phyloP scores from a whole-genome alignment of 1,140 invertebrate species.

The Metopolophium dirhodum region DNA sequence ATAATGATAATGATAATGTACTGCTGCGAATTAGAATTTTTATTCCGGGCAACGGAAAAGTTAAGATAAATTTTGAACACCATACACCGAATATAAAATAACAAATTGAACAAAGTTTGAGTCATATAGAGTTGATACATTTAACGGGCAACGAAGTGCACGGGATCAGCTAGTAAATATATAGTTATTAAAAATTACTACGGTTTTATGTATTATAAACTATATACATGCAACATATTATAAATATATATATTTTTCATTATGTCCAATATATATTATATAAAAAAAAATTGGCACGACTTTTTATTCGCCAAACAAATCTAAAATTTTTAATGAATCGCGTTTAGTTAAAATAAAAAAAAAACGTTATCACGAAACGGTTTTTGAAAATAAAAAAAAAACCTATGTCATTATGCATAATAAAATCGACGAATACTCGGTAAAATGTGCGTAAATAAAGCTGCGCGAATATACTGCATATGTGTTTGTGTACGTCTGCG shows the following conservation, averaged over 20 bases:
- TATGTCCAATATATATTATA: background rate
- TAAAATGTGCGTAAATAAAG: background rate
- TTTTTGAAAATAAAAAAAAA: constrained; percentile 2
- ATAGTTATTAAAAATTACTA: background rate
- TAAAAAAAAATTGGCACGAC: too few species aligned
- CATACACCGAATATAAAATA: too few species aligned
- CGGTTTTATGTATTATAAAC: background rate
- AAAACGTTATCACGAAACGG: background rate
- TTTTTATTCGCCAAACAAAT: background rate
- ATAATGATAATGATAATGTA: too few species aligned
- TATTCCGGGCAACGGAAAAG: too few species aligned
- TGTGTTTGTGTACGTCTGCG: background rate
- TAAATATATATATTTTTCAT: background rate
- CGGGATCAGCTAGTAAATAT: background rate
- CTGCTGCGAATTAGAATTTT: too few species aligned
- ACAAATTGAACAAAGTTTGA: too few species aligned
- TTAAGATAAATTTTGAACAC: too few species aligned
- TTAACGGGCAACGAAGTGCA: too few species aligned
- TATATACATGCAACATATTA: background rate
- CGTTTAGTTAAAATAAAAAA: background rate
- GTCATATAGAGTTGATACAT: too few species aligned
- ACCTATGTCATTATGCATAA: background rate
- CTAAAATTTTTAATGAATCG: background rate
- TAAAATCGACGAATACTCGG: background rate
- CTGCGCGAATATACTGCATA: background rate